Percentiles rank a stretch among this genome's conserved stretches.
phyloP scores from a whole-genome alignment of 2,888 invertebrate genomes.

The Himalopsyche tibetana region DNA sequence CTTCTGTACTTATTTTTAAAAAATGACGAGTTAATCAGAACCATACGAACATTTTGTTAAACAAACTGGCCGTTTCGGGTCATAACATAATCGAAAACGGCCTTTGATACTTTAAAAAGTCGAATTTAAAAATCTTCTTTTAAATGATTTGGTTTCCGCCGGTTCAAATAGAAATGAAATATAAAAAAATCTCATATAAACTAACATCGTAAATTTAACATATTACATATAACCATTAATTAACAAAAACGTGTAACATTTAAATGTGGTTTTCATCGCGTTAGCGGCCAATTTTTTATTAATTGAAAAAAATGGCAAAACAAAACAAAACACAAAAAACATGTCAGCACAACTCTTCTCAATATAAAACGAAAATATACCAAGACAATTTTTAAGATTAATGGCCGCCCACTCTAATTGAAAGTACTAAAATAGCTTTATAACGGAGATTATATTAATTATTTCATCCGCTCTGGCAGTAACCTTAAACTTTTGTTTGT shows the following conservation, averaged over 20 bases:
- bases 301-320: conserved; percentile 24
- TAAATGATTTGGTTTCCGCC: neutral
- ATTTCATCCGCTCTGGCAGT: too few species aligned
- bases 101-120: too few species aligned
- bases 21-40: too few species aligned
- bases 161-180: neutral
- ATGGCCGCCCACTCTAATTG: conserved; percentile 27
- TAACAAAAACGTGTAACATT: neutral
- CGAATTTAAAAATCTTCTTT: too few species aligned
- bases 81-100: too few species aligned
- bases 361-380: conserved; percentile 17
- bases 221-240: neutral
- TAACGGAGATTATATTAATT: conserved; percentile 6
- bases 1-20: too few species aligned
- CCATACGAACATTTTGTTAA: too few species aligned
- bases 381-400: conserved; percentile 16
- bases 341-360: neutral
- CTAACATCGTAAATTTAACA: neutral
- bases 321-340: neutral
- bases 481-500: too few species aligned
- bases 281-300: neutral
- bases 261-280: conserved; percentile 2
- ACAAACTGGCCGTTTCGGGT: too few species aligned
- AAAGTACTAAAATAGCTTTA: conserved; percentile 35
- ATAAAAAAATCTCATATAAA: neutral